These are phyloP conservation scores for Lethrus apterus DNA, from an alignment of 1,140 invertebrate genomes.

Conservation along the genomic window DNA sequence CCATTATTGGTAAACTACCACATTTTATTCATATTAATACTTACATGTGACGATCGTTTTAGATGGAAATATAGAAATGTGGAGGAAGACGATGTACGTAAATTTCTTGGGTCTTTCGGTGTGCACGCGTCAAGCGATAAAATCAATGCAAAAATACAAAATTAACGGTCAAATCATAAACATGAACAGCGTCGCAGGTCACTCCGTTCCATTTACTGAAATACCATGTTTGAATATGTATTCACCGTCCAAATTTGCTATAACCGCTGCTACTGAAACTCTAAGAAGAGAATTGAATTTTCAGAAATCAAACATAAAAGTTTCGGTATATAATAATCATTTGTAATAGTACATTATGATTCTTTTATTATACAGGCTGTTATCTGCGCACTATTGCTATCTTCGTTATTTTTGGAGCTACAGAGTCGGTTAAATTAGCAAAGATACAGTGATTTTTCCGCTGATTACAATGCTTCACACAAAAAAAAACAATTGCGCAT, in stretches of 20 bases:
- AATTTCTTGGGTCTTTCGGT: constrained; percentile 52
- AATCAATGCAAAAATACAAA: constrained; percentile 43
- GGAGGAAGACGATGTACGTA: constrained; percentile 41
- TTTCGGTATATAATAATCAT: constrained; percentile 5
- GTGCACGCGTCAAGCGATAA: constrained; percentile 48
- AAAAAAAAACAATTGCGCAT: too few relatives aligned
- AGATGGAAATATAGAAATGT: background rate
- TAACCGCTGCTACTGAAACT: constrained; percentile 50
- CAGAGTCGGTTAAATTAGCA: too few relatives aligned
- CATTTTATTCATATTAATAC: too few relatives aligned
- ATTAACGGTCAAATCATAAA: constrained; percentile 39
- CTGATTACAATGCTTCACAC: too few relatives aligned
- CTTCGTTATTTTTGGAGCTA: too few relatives aligned
- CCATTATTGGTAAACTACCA: constrained; percentile 5
- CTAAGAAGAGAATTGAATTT: constrained; percentile 50
- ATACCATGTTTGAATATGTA: constrained; percentile 47
- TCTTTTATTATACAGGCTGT: background rate
- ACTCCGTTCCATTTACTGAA: constrained; percentile 36
- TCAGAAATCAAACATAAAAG: constrained; percentile 45
- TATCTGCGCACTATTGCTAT: too few relatives aligned
- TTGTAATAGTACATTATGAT: background rate
- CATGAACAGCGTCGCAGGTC: constrained; percentile 43
- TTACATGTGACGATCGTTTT: background rate
- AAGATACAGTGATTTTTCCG: too few relatives aligned
- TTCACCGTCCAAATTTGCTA: constrained; percentile 51